Evolutionary conservation across 2,797 vertebrate genomes (phyloP), one percentile per base, ranked within the genome.

Genomic region (Novumbra hubbsi): DNA sequence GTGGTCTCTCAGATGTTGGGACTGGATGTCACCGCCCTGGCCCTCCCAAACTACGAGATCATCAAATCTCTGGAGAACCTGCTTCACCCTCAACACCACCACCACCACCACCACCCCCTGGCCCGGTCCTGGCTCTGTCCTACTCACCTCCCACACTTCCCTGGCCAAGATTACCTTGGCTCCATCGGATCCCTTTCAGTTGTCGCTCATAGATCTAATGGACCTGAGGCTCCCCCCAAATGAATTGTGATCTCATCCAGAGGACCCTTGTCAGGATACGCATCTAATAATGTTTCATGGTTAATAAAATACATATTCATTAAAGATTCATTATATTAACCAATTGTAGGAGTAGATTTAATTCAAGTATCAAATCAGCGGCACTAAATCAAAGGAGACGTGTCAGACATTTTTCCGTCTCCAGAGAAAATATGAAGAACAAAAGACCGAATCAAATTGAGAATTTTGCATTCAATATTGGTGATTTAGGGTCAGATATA

Each of bases 31-130:
- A 73, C 87, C 50, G 80, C 73, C 15, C 83, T 91, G 1, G 84
- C 90, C 38, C 86, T 94, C 68, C 93, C 95, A 11, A 96, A 96
- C 80, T 91, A 92, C 52, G 95, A 97, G 87, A 95, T 97, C 81
- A 89, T 98, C 82, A 93, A 90, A 71, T 68, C 82, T n/a, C 93
- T 98, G 15, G 93, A 97, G 57, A 83, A 84, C 64, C 76, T 96
- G 85, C 90, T 97, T 84, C 93, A 93, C 67, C 78, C 66, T 45
- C 86, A 93, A 71, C 92, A 88, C 69, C 90, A 93, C 75, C 90
- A 88, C 21, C 89, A 81, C 8, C 76, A 76, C 63, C 21, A 32
- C 72, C n/a, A 80, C 77, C n/a, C 64, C 67, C 74, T 83, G 83
- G 27, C 45, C 80, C 67, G 70, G 27, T 24, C 74, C 63, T 2